Evolutionary conservation across 2,113 vertebrate genomes (phyloP).

Genomic region (Hemichromis elongatus): DNA sequence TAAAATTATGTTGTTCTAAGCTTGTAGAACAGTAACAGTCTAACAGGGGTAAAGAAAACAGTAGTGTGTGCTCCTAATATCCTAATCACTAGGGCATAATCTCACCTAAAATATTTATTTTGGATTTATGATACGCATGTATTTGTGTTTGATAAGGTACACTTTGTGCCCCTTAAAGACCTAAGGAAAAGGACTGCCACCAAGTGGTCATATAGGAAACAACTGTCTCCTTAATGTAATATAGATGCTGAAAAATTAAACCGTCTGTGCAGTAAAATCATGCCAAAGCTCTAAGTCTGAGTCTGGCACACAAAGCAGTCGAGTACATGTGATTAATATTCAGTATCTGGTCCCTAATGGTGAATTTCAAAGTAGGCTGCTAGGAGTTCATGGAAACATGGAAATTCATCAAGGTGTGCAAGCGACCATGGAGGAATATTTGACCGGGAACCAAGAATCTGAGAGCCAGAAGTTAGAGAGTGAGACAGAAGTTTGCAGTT

Average conservation of each 20-base stretch:
- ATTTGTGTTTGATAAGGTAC: neutral
- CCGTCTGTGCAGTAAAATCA: neutral
- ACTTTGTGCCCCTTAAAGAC: neutral
- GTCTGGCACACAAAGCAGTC: neutral
- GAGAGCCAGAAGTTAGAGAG: neutral
- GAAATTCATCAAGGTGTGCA: neutral
- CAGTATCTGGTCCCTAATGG: neutral
- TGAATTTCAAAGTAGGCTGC: neutral
- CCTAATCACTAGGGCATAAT: neutral
- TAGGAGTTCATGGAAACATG: neutral
- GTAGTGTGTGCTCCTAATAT: neutral
- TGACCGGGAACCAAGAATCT: constrained; percentile 7
- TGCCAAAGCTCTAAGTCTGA: neutral
- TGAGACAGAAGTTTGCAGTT: neutral
- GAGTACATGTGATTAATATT: neutral
- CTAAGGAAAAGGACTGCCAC: constrained; percentile 30
- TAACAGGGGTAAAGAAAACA: neutral
- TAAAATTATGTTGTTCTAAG: neutral
- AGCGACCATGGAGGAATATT: constrained; percentile 20
- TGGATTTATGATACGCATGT: neutral
- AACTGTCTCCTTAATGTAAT: neutral
- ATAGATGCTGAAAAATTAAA: neutral
- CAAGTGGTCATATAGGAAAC: constrained; percentile 10
- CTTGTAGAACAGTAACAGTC: neutral
- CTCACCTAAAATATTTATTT: neutral